phyloP scores from a whole-genome alignment of 2,888 invertebrate genomes.

The Eristalis intricaria region DNA sequence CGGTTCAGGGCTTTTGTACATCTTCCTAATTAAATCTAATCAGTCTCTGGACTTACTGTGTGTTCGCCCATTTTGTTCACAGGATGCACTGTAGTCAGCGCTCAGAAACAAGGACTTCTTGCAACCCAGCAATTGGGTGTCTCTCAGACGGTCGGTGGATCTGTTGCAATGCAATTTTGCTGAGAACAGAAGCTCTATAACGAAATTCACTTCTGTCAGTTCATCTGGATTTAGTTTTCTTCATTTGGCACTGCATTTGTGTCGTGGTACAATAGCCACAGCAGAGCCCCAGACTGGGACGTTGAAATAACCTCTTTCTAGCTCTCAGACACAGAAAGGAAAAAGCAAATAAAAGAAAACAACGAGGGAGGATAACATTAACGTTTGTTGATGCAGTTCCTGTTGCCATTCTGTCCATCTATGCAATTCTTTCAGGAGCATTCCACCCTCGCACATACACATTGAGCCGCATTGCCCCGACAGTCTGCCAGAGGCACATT shows the following conservation, averaged over 20 bases:
- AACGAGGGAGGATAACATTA: constrained; percentile 30
- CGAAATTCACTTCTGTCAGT: constrained; percentile 24
- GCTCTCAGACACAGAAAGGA: background rate
- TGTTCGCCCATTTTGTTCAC: background rate
- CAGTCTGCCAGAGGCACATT: constrained; percentile 24
- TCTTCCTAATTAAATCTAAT: constrained; percentile 35
- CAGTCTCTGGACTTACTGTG: background rate
- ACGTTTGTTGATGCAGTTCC: constrained; percentile 36
- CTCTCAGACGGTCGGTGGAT: background rate
- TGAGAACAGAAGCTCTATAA: constrained; percentile 28
- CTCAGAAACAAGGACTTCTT: background rate
- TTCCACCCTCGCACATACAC: background rate
- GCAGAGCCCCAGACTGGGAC: background rate
- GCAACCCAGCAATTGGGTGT: background rate
- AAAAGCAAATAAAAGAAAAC: constrained; percentile 5
- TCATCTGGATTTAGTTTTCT: constrained; percentile 21
- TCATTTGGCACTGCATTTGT: background rate
- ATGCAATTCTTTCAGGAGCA: constrained; percentile 12
- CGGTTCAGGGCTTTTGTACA: constrained; percentile 12
- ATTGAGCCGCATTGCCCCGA: constrained; percentile 3
- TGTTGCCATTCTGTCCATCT: constrained; percentile 26
- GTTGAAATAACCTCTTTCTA: constrained; percentile 12
- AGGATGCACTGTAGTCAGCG: background rate
- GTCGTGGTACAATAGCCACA: constrained; percentile 3
- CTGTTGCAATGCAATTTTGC: constrained; percentile 28